Conservation (phyloP, 2,797 vertebrate species). For the Pseudochaenichthys georgianus region DNA sequence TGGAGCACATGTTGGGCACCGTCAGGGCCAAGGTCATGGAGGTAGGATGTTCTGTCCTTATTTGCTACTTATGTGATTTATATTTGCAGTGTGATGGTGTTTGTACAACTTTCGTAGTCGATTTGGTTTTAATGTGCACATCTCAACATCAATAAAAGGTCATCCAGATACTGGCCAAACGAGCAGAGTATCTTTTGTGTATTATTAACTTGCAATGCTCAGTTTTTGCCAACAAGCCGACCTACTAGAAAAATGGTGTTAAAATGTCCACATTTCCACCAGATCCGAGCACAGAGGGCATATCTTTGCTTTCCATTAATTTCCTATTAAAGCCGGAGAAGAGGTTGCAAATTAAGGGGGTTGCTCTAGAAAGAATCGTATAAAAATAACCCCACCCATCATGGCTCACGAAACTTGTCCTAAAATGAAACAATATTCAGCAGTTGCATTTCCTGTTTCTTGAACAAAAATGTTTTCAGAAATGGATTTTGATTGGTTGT, state of each 20-base stretch:
- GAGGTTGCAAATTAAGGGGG: too few species aligned
- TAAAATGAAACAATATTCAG: neutral
- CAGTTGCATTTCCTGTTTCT: too few species aligned
- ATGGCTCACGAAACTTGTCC: neutral
- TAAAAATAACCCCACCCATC: too few species aligned
- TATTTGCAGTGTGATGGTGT: neutral
- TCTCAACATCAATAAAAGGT: neutral
- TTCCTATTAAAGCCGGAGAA: too few species aligned
- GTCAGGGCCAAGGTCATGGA: conserved; percentile 95
- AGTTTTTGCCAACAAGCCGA: neutral
- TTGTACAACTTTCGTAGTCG: neutral
- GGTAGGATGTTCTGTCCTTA: conserved; percentile 76
- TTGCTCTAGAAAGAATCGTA: neutral
- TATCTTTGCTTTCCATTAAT: too few species aligned
- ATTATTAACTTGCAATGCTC: neutral
- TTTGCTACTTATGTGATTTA: conserved; percentile 1
- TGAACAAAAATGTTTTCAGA: too few species aligned
- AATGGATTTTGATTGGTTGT: too few species aligned
- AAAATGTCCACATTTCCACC: neutral
- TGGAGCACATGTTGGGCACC: conserved; percentile 95
- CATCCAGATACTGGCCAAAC: neutral
- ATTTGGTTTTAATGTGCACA: conserved; percentile 17
- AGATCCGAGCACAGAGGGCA: too few species aligned
- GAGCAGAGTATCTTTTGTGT: neutral
- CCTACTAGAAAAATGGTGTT: neutral